A percentile compares a stretch with the other conserved stretches of the same genome.
Conservation (phyloP, 1,140 invertebrate genomes). For the Leptinotarsa lineolata region DNA sequence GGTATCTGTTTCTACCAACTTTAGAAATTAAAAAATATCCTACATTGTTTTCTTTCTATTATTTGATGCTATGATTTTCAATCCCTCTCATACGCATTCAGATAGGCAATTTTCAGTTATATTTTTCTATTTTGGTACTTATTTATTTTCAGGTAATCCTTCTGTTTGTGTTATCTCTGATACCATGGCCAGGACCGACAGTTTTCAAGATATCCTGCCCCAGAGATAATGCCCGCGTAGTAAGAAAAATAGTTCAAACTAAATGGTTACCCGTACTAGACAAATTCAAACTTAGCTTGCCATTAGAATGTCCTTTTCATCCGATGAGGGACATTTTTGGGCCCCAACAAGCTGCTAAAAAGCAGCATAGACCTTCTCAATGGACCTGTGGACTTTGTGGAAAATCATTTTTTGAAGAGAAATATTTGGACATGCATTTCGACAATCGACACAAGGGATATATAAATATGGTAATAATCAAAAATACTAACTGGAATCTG, state of each 20-base stretch:
- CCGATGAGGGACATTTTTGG: slow-evolving; percentile 83
- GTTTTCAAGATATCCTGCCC: slow-evolving; percentile 85
- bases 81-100: slow-evolving; percentile 28
- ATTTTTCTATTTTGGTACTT: neutral
- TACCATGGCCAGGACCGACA: slow-evolving; percentile 84
- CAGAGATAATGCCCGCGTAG: slow-evolving; percentile 85
- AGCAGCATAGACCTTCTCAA: slow-evolving; percentile 79
- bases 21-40: no score
- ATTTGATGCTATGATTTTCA: neutral
- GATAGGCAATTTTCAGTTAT: neutral
- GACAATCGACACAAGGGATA: slow-evolving; percentile 84
- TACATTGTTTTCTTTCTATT: no score
- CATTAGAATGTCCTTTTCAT: slow-evolving; percentile 88
- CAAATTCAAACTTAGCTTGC: slow-evolving; percentile 79
- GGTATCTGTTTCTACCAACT: no score
- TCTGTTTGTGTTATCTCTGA: slow-evolving; percentile 78
- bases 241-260: slow-evolving; percentile 85
- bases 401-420: slow-evolving; percentile 88
- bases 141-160: slow-evolving; percentile 63
- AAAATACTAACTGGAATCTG: no score
- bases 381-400: slow-evolving; percentile 92
- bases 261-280: slow-evolving; percentile 89
- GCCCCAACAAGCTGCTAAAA: slow-evolving; percentile 80
- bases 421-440: slow-evolving; percentile 87
- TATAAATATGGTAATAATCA: slow-evolving; percentile 74